These are phyloP conservation scores for Zonotrichia leucophrys DNA, from an alignment of 2,113 vertebrate genomes.

Conservation along the genomic window DNA sequence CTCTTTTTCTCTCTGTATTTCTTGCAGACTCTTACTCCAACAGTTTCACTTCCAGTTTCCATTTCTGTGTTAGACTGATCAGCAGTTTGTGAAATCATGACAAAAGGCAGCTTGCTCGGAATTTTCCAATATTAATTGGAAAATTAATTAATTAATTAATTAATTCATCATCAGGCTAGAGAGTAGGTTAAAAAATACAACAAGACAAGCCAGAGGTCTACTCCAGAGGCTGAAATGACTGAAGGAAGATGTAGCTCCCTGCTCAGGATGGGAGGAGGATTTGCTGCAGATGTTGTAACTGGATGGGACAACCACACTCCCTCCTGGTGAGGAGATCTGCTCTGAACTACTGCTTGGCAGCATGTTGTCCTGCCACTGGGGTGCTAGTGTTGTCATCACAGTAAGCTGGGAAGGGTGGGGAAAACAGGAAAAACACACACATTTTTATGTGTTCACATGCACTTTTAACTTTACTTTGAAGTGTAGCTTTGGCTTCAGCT, in stretches of 20 bases:
- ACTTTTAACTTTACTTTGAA: not conserved
- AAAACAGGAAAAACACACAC: not conserved
- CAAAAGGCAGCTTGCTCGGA: not conserved
- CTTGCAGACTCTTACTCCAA: not conserved
- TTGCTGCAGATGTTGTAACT: not conserved
- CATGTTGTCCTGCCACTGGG: not conserved
- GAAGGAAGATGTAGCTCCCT: not conserved
- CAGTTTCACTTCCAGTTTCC: not conserved
- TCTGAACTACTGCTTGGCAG: not conserved
- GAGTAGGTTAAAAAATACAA: not conserved
- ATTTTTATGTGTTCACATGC: not conserved
- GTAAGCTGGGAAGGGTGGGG: not conserved
- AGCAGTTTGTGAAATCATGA: not conserved
- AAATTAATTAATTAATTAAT: not conserved
- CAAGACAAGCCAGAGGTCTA: not conserved
- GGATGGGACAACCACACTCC: accelerated
- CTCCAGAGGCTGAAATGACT: not conserved
- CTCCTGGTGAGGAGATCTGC: not conserved
- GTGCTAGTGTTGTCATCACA: not conserved
- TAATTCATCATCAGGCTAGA: not conserved
- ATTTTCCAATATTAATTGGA: not conserved
- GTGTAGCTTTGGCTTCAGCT: not conserved
- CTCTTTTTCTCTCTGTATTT: not conserved
- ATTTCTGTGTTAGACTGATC: not conserved
- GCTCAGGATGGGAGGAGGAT: not conserved